These are phyloP conservation scores for Ephydatia muelleri DNA, from an alignment of 37 sponge, comb jelly and placozoan species.

Conservation along the genomic window DNA sequence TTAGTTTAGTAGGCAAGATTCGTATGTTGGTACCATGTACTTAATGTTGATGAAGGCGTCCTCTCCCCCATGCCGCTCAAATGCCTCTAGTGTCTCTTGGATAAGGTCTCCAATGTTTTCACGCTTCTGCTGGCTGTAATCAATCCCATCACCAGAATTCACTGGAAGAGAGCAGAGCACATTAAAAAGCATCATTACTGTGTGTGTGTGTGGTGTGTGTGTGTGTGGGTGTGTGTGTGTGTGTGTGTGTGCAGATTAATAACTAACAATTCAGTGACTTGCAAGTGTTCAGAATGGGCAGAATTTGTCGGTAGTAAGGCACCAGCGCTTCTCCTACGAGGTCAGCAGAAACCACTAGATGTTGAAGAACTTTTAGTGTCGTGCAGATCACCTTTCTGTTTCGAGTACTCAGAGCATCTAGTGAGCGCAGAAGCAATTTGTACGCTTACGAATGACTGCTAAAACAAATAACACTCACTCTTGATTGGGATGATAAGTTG, in stretches of 20 bases:
- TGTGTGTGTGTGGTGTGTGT: background rate
- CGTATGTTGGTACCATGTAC: constrained; percentile 99
- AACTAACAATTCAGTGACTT: constrained; percentile 84
- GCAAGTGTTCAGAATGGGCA: constrained; percentile 96
- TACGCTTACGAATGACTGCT: background rate
- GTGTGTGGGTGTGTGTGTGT: background rate
- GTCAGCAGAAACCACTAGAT: constrained; percentile 89
- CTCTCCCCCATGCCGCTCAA: constrained; percentile 93
- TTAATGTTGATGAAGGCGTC: constrained; percentile 99
- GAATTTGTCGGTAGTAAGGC: constrained; percentile 97
- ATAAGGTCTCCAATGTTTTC: constrained; percentile 96
- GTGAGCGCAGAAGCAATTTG: too few species aligned
- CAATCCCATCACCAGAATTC: constrained; percentile 97
- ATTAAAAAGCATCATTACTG: background rate
- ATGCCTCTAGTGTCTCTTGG: constrained; percentile 93
- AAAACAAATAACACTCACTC: constrained; percentile 41
- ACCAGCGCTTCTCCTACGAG: constrained; percentile 97
- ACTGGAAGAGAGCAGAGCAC: constrained; percentile 33
- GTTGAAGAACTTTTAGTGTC: constrained; percentile 94
- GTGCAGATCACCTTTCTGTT: constrained; percentile 89
- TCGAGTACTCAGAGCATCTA: constrained; percentile 95
- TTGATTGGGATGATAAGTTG: constrained; percentile 99
- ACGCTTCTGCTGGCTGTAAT: constrained; percentile 98
- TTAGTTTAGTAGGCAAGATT: constrained; percentile 92
- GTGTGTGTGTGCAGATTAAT: background rate